Percentiles rank a stretch among this genome's conserved stretches.
These are phyloP conservation scores for Pemphigus obesinymphae DNA, from an alignment of 1,140 invertebrate species.

Conservation along the genomic window DNA sequence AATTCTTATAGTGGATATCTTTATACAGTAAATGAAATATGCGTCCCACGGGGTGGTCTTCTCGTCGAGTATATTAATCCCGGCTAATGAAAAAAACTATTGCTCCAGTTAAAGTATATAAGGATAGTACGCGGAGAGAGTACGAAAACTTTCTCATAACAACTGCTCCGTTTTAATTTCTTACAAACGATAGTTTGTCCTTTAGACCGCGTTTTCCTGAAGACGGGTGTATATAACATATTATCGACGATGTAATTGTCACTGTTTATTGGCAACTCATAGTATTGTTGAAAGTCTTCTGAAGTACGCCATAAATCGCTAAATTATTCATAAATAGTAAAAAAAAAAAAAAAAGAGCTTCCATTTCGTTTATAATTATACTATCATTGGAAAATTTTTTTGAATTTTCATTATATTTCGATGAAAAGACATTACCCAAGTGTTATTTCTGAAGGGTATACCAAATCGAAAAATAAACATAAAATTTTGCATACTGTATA, in stretches of 20 bases:
- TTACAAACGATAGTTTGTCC: not conserved
- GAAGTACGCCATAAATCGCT: too few relatives aligned
- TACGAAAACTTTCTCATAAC: not conserved
- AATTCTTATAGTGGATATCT: constrained; percentile 6
- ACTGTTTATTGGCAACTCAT: not conserved
- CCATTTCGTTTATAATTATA: too few relatives aligned
- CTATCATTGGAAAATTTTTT: too few relatives aligned
- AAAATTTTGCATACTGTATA: too few relatives aligned
- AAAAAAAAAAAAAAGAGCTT: too few relatives aligned
- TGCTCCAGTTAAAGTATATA: not conserved
- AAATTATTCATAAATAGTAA: too few relatives aligned
- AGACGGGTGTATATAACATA: not conserved
- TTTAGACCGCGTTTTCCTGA: not conserved
- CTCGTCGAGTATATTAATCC: not conserved
- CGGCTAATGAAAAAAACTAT: constrained; percentile 28
- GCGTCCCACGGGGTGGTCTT: not conserved
- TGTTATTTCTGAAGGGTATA: too few relatives aligned
- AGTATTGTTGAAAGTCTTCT: too few relatives aligned
- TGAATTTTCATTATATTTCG: too few relatives aligned
- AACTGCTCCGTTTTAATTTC: constrained; percentile 7
- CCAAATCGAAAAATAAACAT: too few relatives aligned
- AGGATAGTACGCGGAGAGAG: too few relatives aligned
- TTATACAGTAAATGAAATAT: constrained; percentile 32
- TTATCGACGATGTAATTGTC: not conserved
- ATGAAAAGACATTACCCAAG: too few relatives aligned